Conservation (phyloP, 30 jellyfish, hydroid and myxozoan species). For the Phacellophora camtschatica region DNA sequence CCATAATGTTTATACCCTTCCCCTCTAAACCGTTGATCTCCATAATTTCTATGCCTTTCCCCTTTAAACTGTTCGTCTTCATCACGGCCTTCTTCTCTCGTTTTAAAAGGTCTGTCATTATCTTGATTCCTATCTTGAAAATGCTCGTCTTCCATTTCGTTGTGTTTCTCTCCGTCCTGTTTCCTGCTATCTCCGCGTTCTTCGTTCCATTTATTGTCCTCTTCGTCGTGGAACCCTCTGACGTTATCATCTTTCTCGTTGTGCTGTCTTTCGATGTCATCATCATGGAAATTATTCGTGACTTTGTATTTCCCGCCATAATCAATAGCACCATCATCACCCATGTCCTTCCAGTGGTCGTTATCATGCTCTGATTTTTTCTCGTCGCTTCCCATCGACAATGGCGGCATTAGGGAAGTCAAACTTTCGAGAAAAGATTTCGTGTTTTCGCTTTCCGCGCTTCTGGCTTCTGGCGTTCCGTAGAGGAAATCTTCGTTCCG, state of each 20-base stretch:
- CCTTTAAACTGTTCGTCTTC: no score
- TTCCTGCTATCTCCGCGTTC: background rate
- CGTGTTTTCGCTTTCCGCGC: conserved; percentile 73
- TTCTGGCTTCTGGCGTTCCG: conserved; percentile 63
- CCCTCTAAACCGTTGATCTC: no score
- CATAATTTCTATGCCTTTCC: no score
- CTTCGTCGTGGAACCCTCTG: background rate
- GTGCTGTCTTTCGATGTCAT: background rate
- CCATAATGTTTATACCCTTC: no score
- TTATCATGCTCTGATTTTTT: background rate
- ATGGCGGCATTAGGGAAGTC: conserved; percentile 74
- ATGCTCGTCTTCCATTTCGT: no score
- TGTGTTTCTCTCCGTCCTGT: background rate
- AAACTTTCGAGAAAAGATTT: conserved; percentile 61
- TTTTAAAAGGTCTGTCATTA: no score
- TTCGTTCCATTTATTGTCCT: background rate
- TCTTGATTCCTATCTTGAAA: no score
- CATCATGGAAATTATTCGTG: conserved; percentile 5
- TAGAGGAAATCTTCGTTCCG: conserved; percentile 28
- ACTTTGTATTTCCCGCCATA: conserved; percentile 46
- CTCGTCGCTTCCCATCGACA: background rate
- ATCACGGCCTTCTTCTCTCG: no score
- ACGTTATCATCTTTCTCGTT: conserved; percentile 19
- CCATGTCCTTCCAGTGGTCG: background rate
- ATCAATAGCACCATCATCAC: conserved; percentile 6